phyloP scores from a whole-genome alignment of 2,113 vertebrate species.

The Nannospalax galili region DNA sequence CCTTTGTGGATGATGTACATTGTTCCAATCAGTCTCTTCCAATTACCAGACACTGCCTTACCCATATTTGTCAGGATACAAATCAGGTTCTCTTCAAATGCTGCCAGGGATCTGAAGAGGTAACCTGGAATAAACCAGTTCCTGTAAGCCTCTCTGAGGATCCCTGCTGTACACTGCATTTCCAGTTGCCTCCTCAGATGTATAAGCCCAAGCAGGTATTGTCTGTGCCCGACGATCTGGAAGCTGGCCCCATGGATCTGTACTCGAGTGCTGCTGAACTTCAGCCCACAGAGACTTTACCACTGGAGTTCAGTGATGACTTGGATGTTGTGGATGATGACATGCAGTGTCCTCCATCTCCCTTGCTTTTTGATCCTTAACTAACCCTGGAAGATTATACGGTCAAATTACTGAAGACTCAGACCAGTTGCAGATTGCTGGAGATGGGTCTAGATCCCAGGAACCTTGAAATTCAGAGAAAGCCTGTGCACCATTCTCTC shows the following conservation, averaged over 20 bases:
- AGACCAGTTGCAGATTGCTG: slow-evolving; percentile 58
- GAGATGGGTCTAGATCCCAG: slow-evolving; percentile 39
- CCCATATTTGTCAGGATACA: slow-evolving; percentile 96
- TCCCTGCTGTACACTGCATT: slow-evolving; percentile 94
- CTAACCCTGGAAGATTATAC: slow-evolving; percentile 91
- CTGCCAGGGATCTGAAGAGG: slow-evolving; percentile 94
- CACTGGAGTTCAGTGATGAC: slow-evolving; percentile 98
- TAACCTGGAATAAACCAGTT: slow-evolving; percentile 93
- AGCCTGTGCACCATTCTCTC: background rate
- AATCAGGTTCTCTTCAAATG: slow-evolving; percentile 95
- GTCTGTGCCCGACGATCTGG: slow-evolving; percentile 89
- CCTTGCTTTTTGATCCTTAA: slow-evolving; percentile 95
- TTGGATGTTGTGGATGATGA: slow-evolving; percentile 97
- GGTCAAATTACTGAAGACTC: slow-evolving; percentile 90
- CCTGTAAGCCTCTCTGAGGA: slow-evolving; percentile 95
- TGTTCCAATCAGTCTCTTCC: no score
- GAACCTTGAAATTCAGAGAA: slow-evolving; percentile 60
- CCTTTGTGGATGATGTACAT: no score
- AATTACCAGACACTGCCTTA: no score
- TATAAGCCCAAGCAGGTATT: slow-evolving; percentile 93
- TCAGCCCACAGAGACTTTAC: slow-evolving; percentile 96
- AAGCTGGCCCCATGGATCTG: slow-evolving; percentile 90
- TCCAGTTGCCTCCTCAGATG: slow-evolving; percentile 93
- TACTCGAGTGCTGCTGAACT: slow-evolving; percentile 97
- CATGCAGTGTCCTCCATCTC: slow-evolving; percentile 95